A percentile compares a stretch with the other conserved stretches of the same genome.
These are phyloP conservation scores for Yasuhikotakia modesta DNA, from an alignment of 2,797 vertebrate genomes.

Conservation along the genomic window DNA sequence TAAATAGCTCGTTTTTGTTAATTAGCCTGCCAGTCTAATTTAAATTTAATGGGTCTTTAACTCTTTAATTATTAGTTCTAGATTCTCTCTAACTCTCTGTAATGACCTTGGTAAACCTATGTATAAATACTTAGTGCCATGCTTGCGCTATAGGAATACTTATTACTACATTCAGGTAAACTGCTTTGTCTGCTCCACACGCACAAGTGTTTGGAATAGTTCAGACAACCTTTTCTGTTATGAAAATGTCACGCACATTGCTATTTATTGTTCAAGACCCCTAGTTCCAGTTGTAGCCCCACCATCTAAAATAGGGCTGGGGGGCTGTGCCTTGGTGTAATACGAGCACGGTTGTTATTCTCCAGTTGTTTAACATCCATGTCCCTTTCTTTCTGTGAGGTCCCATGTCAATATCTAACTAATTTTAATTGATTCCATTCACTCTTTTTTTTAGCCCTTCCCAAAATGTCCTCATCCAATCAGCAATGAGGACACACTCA, in stretches of 20 bases:
- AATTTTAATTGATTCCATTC: background rate
- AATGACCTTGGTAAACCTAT: too few species aligned
- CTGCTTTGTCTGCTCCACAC: background rate
- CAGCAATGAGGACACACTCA: background rate
- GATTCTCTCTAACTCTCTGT: too few species aligned
- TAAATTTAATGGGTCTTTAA: too few species aligned
- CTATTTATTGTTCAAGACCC: conserved; percentile 8
- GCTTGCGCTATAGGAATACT: background rate
- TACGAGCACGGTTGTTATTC: background rate
- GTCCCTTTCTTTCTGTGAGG: background rate
- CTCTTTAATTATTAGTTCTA: too few species aligned
- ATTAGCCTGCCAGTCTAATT: too few species aligned
- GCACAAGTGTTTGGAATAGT: conserved; percentile 3
- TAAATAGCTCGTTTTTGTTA: too few species aligned
- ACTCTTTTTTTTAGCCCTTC: conserved; percentile 20
- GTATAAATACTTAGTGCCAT: background rate
- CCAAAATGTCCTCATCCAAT: conserved; percentile 12
- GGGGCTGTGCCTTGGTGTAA: background rate
- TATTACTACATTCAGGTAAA: background rate
- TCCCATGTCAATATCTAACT: background rate
- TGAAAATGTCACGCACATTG: conserved; percentile 26
- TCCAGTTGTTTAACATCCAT: background rate
- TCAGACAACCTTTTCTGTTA: conserved; percentile 18
- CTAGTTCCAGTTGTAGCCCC: background rate
- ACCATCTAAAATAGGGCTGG: background rate